Conservation (phyloP, 1,140 invertebrate genomes). For the Achroia grisella region DNA sequence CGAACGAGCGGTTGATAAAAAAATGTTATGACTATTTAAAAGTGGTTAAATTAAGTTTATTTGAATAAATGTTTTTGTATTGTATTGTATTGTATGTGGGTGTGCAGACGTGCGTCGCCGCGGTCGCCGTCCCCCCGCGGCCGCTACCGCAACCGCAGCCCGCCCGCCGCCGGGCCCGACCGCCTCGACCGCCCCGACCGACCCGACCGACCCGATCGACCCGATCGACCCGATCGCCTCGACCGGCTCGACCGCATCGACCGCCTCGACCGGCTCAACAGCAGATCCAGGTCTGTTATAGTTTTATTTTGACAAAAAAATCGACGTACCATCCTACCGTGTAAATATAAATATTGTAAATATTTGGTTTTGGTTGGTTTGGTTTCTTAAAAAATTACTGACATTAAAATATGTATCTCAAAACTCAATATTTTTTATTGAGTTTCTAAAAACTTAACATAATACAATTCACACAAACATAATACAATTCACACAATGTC, state of each 20-base stretch:
- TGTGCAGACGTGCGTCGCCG: constrained; percentile 38
- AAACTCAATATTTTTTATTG: no score
- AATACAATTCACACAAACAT: no score
- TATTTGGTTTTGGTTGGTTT: no score
- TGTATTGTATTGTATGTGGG: constrained; percentile 6
- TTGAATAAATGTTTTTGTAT: no score
- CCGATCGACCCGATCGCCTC: neutral
- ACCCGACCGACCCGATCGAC: constrained; percentile 16
- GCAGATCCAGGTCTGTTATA: constrained; percentile 34
- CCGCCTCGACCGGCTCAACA: constrained; percentile 26
- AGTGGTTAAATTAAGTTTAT: no score
- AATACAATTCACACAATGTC: no score
- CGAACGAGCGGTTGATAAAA: no score
- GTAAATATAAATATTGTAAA: no score
- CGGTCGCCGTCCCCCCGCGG: constrained; percentile 48
- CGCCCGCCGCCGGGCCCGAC: constrained; percentile 24
- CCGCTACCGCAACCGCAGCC: constrained; percentile 60
- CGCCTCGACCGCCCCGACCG: constrained; percentile 18
- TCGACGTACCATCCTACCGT: neutral
- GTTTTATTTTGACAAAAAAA: neutral
- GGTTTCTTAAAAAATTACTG: no score
- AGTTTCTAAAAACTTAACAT: no score
- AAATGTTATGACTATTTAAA: no score
- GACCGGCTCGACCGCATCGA: constrained; percentile 22
- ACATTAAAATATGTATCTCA: no score